Conservation (phyloP, 2,797 vertebrate species). For the Adelosebastes latens region DNA sequence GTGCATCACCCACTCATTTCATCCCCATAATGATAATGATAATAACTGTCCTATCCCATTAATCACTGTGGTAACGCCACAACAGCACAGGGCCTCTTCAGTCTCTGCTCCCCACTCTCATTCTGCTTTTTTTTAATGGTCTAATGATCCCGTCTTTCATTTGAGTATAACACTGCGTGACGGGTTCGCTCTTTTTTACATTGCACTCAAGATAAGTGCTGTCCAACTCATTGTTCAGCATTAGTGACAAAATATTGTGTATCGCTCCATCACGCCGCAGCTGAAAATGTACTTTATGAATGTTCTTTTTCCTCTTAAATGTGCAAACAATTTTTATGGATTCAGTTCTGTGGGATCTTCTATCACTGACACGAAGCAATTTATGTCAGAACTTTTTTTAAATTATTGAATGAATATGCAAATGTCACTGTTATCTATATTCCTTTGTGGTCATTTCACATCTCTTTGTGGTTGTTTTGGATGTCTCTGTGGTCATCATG, state of each 20-base stretch:
- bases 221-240: not conserved
- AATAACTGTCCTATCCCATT: constrained; percentile 55
- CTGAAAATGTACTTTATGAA: not conserved
- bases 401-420: not conserved
- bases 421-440: not conserved
- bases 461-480: not conserved
- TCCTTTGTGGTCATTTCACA: not conserved
- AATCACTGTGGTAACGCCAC: constrained; percentile 45
- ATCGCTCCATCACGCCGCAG: not conserved
- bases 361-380: not conserved
- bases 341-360: not conserved
- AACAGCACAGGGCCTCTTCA: constrained; percentile 11
- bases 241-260: not conserved
- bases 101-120: not conserved
- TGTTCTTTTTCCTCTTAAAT: not conserved
- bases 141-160: constrained; percentile 7
- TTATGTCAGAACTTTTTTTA: not conserved
- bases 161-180: not conserved
- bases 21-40: constrained; percentile 58
- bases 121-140: not conserved
- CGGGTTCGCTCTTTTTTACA: not conserved
- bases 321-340: no score
- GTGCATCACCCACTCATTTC: constrained; percentile 56
- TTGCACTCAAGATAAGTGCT: constrained; percentile 16
- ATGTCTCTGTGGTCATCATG: not conserved